phyloP scores from a whole-genome alignment of 2,113 vertebrate genomes.

The Crotalus helleri region DNA sequence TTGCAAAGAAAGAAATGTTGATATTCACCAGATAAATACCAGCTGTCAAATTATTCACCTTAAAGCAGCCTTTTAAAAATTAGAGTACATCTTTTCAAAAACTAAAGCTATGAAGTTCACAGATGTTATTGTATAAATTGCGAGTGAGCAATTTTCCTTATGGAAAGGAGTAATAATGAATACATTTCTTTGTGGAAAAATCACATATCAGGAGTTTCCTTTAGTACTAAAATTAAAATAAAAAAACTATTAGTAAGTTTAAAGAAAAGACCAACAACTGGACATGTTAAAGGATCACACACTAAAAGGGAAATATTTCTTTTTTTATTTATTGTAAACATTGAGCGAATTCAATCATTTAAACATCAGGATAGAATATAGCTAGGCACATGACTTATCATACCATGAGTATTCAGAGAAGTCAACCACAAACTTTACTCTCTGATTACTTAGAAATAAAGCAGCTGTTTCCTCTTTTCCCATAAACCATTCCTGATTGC shows the following conservation, averaged over 20 bases:
- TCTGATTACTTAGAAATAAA: background rate
- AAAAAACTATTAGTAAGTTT: background rate
- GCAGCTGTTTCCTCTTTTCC: too few relatives aligned
- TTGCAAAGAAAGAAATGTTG: background rate
- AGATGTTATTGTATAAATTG: background rate
- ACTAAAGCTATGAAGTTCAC: background rate
- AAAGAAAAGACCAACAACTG: background rate
- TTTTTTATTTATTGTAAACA: background rate
- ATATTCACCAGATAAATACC: background rate
- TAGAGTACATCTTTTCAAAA: background rate
- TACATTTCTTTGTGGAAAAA: background rate
- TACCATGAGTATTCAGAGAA: background rate
- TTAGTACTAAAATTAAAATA: too few relatives aligned
- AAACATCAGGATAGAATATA: background rate
- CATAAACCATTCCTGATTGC: background rate
- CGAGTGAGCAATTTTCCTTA: background rate
- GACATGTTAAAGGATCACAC: background rate
- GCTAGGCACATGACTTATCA: background rate
- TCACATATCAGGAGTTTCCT: background rate
- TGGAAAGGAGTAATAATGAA: too few relatives aligned
- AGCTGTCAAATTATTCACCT: background rate
- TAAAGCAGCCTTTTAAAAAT: background rate
- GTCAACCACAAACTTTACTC: background rate
- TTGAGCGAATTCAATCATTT: background rate
- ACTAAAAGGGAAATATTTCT: background rate